These are phyloP conservation scores for Eubucco bourcierii DNA, from an alignment of 2,113 vertebrate species.

Conservation along the genomic window DNA sequence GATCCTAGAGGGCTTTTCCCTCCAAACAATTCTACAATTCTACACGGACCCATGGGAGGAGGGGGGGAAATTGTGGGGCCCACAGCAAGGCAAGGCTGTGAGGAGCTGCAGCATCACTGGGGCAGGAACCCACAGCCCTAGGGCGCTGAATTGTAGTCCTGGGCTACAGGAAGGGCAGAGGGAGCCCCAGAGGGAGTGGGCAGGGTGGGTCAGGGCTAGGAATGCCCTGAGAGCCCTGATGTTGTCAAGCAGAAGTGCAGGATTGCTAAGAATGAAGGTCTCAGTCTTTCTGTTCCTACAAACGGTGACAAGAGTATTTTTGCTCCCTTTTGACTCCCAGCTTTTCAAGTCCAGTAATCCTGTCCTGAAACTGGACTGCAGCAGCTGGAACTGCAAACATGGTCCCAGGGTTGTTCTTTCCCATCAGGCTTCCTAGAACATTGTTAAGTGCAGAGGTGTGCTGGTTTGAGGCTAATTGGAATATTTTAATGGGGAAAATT, in stretches of 20 bases:
- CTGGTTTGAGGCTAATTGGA: too few relatives aligned
- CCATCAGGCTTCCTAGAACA: not conserved
- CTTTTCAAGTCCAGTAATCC: not conserved
- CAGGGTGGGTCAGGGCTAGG: not conserved
- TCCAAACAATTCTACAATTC: too few relatives aligned
- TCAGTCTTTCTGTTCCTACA: not conserved
- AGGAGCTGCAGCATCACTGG: not conserved
- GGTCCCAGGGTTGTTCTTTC: not conserved
- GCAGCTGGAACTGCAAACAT: not conserved
- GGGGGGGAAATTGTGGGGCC: not conserved
- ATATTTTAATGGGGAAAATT: too few relatives aligned
- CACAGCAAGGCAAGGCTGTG: not conserved
- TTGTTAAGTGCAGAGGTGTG: not conserved
- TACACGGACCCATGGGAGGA: too few relatives aligned
- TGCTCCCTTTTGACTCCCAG: not conserved
- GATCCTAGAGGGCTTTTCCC: too few relatives aligned
- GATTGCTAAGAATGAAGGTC: not conserved
- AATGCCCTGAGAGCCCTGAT: not conserved
- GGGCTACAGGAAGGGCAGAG: too few relatives aligned
- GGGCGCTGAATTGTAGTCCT: not conserved
- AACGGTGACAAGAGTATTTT: not conserved
- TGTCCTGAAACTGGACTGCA: not conserved
- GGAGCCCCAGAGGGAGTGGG: not conserved
- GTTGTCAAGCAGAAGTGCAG: not conserved
- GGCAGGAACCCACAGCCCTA: too few relatives aligned